Evolutionary conservation across 2,888 invertebrate genomes (phyloP).

Genomic region (Dasypogon diadema): DNA sequence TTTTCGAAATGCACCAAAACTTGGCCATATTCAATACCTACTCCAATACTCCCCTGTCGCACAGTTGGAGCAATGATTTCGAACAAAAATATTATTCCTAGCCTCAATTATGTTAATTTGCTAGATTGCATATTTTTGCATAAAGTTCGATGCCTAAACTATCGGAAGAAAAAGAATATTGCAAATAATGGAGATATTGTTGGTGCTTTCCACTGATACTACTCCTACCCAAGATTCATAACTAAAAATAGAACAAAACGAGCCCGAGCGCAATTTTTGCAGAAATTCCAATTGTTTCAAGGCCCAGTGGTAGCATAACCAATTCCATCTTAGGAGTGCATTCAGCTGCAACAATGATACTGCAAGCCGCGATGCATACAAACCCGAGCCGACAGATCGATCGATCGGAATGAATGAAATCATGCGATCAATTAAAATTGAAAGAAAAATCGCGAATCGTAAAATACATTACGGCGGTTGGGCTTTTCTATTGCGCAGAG

Average conservation of each 20-base stretch:
- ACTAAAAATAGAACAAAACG: slow-evolving; percentile 13
- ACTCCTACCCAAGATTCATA: slow-evolving; percentile 18
- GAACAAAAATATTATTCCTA: slow-evolving; percentile 6
- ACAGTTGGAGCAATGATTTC: neutral
- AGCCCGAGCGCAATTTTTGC: slow-evolving; percentile 13
- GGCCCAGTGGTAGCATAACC: neutral
- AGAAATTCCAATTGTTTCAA: slow-evolving; percentile 39
- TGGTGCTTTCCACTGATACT: neutral
- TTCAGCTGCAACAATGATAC: slow-evolving; percentile 23
- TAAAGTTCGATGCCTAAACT: neutral
- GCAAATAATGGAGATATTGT: neutral
- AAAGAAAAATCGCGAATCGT: slow-evolving; percentile 49
- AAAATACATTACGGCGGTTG: neutral
- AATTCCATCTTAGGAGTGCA: slow-evolving; percentile 33
- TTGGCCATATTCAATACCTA: neutral
- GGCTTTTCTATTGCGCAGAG: neutral
- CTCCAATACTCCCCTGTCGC: neutral
- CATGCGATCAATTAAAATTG: slow-evolving; percentile 52
- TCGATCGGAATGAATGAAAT: slow-evolving; percentile 51
- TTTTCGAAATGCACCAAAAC: neutral
- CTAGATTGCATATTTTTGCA: slow-evolving; percentile 39
- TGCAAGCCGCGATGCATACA: slow-evolving; percentile 25
- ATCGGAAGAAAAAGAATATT: neutral
- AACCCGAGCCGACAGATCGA: slow-evolving; percentile 47
- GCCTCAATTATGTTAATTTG: slow-evolving; percentile 38